Base-by-base conservation (phyloP, 2,113 vertebrate species). In the Romanogobio albipinnatus region DNA sequence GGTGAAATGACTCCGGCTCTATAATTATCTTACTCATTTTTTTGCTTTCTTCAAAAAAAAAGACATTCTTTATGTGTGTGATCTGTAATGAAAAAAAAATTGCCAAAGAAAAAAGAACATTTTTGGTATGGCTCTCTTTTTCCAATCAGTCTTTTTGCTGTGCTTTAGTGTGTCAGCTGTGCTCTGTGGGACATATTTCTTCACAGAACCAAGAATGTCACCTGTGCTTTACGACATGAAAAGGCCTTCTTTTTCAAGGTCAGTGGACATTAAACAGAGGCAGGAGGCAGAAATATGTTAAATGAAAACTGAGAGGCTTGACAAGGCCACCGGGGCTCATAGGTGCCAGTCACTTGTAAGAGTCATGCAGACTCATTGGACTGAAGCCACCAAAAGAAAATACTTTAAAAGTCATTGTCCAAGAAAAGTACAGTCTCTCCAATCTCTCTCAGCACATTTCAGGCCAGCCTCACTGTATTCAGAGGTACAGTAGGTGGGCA, bases 301-400 rank as follows among this genome's bases (percentile, higher is more conserved):
- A 91, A 87, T 86, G 88, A 93, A 93, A 93, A 91, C 88, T 89
- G 89, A 88, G 86, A 88, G 51, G 82, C 89, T 81, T 88, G 90
- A 92, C 86, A 53, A 89, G 74, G 85, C 90, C 45, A 64, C 76
- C 29, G 87, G 89, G 87, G 76, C 86, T 86, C 88, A 39, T 83
- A 66, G 84, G 86, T 74, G 91, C 92, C 92, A 92, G 93, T 92
- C 90, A 89, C 82, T 93, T 92, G 89, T 91, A 91, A 76, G 88
- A 91, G 89, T 91, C 89, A 88, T 88, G 84, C 91, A 92, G 91
- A 90, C 84, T 89, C 88, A 59, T 86, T 88, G 80, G 88, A 85
- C 64, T 88, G n/a, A 71, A 59, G 66, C 81, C 77, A 89, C 89
- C 74, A 81, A 88, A 90, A 86, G 83, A 89, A 88, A 89, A 84